A percentile compares a stretch with the other conserved stretches of the same genome.
phyloP scores from a whole-genome alignment of 2,888 invertebrate species.

The Agonopterix heracliana region DNA sequence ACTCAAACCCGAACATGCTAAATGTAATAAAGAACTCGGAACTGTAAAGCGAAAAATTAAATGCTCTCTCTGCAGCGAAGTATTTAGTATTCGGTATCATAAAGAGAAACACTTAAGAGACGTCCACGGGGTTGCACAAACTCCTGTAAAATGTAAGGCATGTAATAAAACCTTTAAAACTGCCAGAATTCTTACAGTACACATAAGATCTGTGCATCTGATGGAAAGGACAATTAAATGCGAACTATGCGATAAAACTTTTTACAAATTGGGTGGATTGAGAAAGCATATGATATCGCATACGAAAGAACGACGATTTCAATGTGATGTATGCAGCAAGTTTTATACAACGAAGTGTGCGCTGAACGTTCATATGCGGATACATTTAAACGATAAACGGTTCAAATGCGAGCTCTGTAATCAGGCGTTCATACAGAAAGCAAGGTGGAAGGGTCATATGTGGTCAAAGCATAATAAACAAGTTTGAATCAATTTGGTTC shows the following conservation, averaged over 20 bases:
- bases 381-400: not conserved
- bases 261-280: constrained; percentile 35
- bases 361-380: constrained; percentile 29
- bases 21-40: constrained; percentile 11
- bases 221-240: constrained; percentile 17
- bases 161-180: constrained; percentile 30
- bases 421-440: no score
- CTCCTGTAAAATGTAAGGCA: constrained; percentile 26
- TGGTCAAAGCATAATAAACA: no score
- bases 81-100: constrained; percentile 26
- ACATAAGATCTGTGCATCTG: constrained; percentile 41
- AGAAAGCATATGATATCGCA: constrained; percentile 53
- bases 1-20: constrained; percentile 25
- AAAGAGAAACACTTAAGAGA: constrained; percentile 28
- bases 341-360: constrained; percentile 26
- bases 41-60: constrained; percentile 7
- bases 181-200: constrained; percentile 22
- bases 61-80: constrained; percentile 31
- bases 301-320: constrained; percentile 36
- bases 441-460: no score
- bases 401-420: no score
- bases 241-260: constrained; percentile 13
- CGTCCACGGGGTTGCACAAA: constrained; percentile 23
- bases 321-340: constrained; percentile 49
- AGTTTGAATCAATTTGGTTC: no score